These are phyloP conservation scores for Meloidogyne chitwoodi DNA, from an alignment of 1,140 invertebrate species.

Conservation along the genomic window DNA sequence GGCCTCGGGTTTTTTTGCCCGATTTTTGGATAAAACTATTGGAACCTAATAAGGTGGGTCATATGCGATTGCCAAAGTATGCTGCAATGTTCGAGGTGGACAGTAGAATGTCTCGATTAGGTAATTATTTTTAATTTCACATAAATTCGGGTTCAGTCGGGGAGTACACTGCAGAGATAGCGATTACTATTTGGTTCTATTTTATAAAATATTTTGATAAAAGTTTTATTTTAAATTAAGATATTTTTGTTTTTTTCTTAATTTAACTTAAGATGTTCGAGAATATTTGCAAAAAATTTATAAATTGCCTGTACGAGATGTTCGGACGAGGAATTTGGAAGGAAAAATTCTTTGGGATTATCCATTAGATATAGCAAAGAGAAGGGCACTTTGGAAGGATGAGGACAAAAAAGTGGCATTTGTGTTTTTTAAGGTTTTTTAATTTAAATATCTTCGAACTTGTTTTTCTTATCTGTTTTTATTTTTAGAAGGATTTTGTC, in stretches of 20 bases:
- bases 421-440: constrained; percentile 46
- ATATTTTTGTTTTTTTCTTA: background rate
- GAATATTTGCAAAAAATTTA: constrained; percentile 59
- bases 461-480: no score
- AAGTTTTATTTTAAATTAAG: no score
- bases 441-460: no score
- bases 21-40: constrained; percentile 58
- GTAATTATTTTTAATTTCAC: background rate
- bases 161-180: no score
- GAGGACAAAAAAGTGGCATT: constrained; percentile 56
- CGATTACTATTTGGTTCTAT: no score
- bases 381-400: constrained; percentile 56
- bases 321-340: constrained; percentile 42
- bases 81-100: constrained; percentile 52
- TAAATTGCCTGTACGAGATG: constrained; percentile 56
- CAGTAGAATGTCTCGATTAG: background rate
- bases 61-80: constrained; percentile 47
- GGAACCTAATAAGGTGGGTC: constrained; percentile 40
- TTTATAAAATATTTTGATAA: no score
- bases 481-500: constrained; percentile 28
- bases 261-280: constrained; percentile 47
- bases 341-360: constrained; percentile 50
- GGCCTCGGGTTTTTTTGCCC: constrained; percentile 52
- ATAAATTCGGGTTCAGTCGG: no score
- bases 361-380: constrained; percentile 35